Base-by-base conservation (phyloP, 2,113 vertebrate genomes). In the Pyxicephalus adspersus region DNA sequence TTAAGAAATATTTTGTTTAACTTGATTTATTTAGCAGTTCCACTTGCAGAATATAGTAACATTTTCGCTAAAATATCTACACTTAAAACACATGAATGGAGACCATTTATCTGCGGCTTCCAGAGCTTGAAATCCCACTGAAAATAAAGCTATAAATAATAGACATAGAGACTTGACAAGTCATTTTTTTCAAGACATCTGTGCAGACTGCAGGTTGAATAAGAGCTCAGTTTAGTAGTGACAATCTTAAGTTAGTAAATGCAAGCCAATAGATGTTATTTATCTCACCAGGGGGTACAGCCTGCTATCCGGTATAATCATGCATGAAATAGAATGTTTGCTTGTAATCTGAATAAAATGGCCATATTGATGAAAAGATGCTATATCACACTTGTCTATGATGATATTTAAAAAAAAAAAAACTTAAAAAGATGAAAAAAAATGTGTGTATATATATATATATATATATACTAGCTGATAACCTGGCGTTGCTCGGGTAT, bases 171-270 rank as follows among this genome's bases (percentile, higher is more conserved):
- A 75, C 51, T 66, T 66, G 50, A 66, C 76, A 77, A 66, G 63
- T 55, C 26, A 55, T 66, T 77, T 66, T n/a, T 50, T 66, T 77
- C 50, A 66, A 77, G 76, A 77, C 61, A 77, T 66, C 64, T 77
- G 63, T 66, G 60, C 60, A 77, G 23, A 31, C n/a, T 66, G 34
- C 26, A 77, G 61, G 28, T 23, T 50, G 23, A 51, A 31, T 29
- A 17, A 61, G 16, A 38, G 72, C 57, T 63, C n/a, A 75, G 31
- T 75, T 55, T 26, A 17, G 31, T 60, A 18, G 57, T 38, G 57
- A 63, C 5, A 17, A 66, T 66, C 50, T 64, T 20, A 66, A 66
- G 63, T 31, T 77, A 77, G 60, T 34, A 66, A 65, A 66, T 65
- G 63, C 31, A 66, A 54, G 65, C 54, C 20, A 13, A 55, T 77